Percentiles rank a stretch among this genome's conserved stretches.
These are phyloP conservation scores for Drosophila villosipedis DNA, from an alignment of 2,888 invertebrate genomes.

Conservation along the genomic window DNA sequence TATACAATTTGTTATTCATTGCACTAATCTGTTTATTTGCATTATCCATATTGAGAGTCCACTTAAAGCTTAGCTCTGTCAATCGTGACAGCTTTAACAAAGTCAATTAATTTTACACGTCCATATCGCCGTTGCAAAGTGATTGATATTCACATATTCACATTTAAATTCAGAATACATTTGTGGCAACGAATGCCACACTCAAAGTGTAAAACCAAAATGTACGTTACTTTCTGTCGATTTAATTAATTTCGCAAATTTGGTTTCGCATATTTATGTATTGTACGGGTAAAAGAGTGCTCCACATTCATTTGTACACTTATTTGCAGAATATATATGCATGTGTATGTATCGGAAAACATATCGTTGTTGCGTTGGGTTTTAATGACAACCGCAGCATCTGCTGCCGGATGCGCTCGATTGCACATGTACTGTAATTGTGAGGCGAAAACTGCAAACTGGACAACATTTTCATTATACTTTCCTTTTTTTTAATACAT, in stretches of 20 bases:
- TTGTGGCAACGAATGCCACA: conserved; percentile 46
- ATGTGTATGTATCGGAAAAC: conserved; percentile 44
- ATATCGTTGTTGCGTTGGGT: conserved; percentile 46
- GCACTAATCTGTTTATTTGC: conserved; percentile 24
- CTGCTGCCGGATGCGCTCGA: conserved; percentile 71
- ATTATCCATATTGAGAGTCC: conserved; percentile 22
- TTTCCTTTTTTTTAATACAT: background rate
- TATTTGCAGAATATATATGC: conserved; percentile 1
- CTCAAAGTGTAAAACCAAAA: conserved; percentile 59
- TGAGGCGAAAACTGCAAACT: conserved; percentile 1
- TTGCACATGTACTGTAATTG: conserved; percentile 56
- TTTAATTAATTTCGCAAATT: conserved; percentile 77
- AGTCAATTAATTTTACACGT: conserved; percentile 37
- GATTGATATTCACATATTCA: conserved; percentile 38
- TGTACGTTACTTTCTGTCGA: conserved; percentile 64
- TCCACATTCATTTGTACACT: background rate
- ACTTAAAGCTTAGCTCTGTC: conserved; percentile 36
- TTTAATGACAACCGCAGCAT: conserved; percentile 72
- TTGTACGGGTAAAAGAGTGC: conserved; percentile 18
- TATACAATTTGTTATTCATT: background rate
- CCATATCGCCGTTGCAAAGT: conserved; percentile 25
- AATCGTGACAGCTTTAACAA: conserved; percentile 37
- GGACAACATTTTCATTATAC: background rate
- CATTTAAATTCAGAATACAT: conserved; percentile 39
- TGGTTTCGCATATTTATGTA: conserved; percentile 68